phyloP scores from a whole-genome alignment of 92 coral and sea anemone genomes.

The Phenganax subtilis region DNA sequence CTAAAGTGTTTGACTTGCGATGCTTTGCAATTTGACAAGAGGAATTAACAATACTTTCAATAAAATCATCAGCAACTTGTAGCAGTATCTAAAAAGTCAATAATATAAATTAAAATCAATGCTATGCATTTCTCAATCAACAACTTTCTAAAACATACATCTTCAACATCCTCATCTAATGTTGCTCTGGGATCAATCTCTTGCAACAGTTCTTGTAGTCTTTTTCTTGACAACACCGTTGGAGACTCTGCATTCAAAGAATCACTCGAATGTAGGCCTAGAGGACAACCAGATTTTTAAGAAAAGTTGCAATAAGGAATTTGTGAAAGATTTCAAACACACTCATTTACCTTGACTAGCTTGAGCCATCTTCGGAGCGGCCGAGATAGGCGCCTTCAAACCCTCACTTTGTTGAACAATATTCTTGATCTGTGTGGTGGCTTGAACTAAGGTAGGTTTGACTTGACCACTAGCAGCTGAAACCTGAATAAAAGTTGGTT shows the following conservation, averaged over 20 bases:
- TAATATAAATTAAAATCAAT: background rate
- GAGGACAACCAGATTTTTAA: background rate
- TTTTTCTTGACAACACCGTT: conserved; percentile 77
- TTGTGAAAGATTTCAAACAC: background rate
- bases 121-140: background rate
- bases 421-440: conserved; percentile 10
- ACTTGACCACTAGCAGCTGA: conserved; percentile 8
- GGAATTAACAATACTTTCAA: conserved; percentile 87
- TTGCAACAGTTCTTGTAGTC: conserved; percentile 82
- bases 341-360: background rate
- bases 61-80: conserved; percentile 97
- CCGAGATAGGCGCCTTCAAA: conserved; percentile 34
- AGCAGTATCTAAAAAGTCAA: conserved; percentile 59
- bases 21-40: conserved; percentile 97
- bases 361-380: conserved; percentile 33
- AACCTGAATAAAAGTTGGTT: too few species aligned
- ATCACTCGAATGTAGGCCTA: conserved; percentile 45
- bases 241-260: conserved; percentile 69
- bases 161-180: conserved; percentile 98
- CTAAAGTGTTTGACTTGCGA: conserved; percentile 83
- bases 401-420: conserved; percentile 25
- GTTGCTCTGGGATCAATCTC: conserved; percentile 96
- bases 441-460: conserved; percentile 29
- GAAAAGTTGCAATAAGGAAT: background rate
- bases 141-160: conserved; percentile 55